These are phyloP conservation scores for Notodonta dromedarius DNA, from an alignment of 2,888 invertebrate genomes.

Conservation along the genomic window DNA sequence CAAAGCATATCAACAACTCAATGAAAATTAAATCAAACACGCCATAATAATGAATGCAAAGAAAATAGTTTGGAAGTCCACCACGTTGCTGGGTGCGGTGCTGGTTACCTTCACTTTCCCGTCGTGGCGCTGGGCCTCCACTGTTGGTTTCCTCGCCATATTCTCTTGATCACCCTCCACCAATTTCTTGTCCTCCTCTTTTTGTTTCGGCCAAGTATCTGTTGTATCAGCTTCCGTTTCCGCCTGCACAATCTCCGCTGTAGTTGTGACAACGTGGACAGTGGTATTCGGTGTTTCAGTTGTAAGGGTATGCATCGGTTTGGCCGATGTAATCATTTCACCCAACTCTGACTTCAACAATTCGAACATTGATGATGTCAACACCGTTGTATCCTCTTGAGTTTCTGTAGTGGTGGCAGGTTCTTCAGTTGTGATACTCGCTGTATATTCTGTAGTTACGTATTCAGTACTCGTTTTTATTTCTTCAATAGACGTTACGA, in stretches of 20 bases:
- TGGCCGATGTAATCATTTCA: background rate
- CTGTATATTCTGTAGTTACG: constrained; percentile 7
- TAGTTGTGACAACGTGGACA: background rate
- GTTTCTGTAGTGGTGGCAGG: constrained; percentile 5
- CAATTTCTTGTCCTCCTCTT: constrained; percentile 26
- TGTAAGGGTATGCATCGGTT: background rate
- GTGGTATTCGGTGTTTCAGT: background rate
- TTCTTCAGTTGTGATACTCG: background rate
- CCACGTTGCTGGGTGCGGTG: constrained; percentile 32
- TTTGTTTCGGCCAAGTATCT: constrained; percentile 47
- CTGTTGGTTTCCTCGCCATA: constrained; percentile 33
- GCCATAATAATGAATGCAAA: constrained; percentile 44
- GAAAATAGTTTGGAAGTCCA: constrained; percentile 36
- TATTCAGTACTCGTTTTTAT: constrained; percentile 4
- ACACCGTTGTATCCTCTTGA: constrained; percentile 3
- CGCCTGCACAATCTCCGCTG: constrained; percentile 14
- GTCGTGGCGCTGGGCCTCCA: constrained; percentile 46
- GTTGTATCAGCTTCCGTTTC: constrained; percentile 7
- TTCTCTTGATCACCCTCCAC: constrained; percentile 33
- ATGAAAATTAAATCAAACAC: constrained; percentile 44
- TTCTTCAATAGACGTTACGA: constrained; percentile 6
- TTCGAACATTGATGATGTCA: background rate
- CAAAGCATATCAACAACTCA: constrained; percentile 29
- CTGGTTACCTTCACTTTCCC: constrained; percentile 19
- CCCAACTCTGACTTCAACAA: background rate